Base-by-base conservation (phyloP, 2,888 invertebrate species). In the Eupeodes luniger region DNA sequence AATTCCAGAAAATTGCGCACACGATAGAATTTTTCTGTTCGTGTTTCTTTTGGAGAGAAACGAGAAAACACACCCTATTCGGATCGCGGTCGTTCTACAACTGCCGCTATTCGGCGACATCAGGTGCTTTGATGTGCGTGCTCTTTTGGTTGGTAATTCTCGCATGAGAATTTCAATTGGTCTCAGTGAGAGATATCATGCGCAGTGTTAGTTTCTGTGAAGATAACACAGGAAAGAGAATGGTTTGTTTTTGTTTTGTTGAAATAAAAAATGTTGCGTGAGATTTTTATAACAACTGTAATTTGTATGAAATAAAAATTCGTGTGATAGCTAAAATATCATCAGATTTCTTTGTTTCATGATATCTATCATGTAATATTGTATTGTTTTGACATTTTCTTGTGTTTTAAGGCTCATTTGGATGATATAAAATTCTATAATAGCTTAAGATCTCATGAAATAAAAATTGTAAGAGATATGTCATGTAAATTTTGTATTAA, bases 61-160 rank as follows among this genome's bases (percentile, higher is more conserved):
- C 75, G 49, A 83, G 27, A 80, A 77, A 53, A 72, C 27, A 80
- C 83, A 87, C 76, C 86, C 79, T 80, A 34, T 14, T 53, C 75
- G 75, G 40, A 72, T 72, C 79, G 79, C 86, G 83, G 83, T 83
- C 79, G 83, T 83, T 87, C 80, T 47, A 72, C 70, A 80, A 87
- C 86, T 87, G 86, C 83, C 85, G 62, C 85, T 72, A 64, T 83
- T 69, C 62, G 51, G 75, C 34, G 51, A 79, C 34, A 79, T 86
- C 86, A 86, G 82, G 86, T 86, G 86, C 82, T 77, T 47, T n/a
- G 75, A 44, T 44, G 70, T 80, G 69, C 79, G 70, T 80, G 69
- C 83, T 86, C 86, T 83, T 59, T 83, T 72, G 9, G 11, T 49
- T 61, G 10, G 14, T 2, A 1, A 27, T 27, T 40, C 9, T 79